Base-by-base conservation (phyloP, 2,888 invertebrate genomes). In the Callosobruchus maculatus region DNA sequence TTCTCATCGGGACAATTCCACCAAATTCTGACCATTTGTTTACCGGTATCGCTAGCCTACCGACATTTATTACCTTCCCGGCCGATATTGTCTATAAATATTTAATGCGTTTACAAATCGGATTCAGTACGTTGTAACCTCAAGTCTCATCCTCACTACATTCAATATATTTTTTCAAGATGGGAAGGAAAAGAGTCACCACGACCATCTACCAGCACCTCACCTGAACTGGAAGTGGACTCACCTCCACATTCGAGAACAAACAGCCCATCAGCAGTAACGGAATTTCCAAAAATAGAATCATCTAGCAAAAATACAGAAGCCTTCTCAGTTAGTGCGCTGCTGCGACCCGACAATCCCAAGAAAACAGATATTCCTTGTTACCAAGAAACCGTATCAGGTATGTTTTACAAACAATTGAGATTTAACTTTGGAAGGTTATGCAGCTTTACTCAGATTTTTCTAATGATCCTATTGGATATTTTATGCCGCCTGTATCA, bases 301-400 rank as follows among this genome's bases (percentile, higher is more conserved):
- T 81, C 83, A 31, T 86, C 86, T 9, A 87, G 89, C 13, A 93
- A 93, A 86, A 92, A 93, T 88, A 95, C 94, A 20, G 95, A 95
- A 87, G 90, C 93, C 22, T 96, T 95, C 86, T 95, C 95, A 73
- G 95, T 96, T 68, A 94, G 93, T 77, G 95, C 95, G 0, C 88
- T 96, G 66, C 86, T 96, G 70, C 89, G 94, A 86, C 94, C 95
- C 74, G 95, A 95, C 84, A 92, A 93, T 68, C 94, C 87, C 0
- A 87, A 87, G 85, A 85, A 76, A 87, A 88, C 78, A 73, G 78
- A 70, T 68, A 78, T 13, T 84, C 87, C 74, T 87, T 66, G 88
- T 88, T 21, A 75, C 49, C 79, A 79, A 71, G 77, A 79, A 75
- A 78, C 77, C 18, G 76, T 78, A 71, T 78, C 78, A 49, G 49